Evolutionary conservation across 2,888 invertebrate genomes (phyloP), one percentile per base, ranked within the genome.

Genomic region (Callimorpha dominula): DNA sequence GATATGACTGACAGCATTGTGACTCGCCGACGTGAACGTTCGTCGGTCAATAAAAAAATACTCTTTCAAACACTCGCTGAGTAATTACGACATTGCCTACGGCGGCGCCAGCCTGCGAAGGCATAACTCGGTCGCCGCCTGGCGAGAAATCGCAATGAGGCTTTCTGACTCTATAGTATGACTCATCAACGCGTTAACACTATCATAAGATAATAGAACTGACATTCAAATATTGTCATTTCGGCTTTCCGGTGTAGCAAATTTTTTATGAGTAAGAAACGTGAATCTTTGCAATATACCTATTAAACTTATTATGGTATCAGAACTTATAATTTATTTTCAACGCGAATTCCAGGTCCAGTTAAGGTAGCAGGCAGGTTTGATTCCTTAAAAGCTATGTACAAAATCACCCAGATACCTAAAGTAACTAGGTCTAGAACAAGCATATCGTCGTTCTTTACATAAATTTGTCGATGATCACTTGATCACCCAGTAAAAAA

Each of bases 1-100:
- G 78, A 70, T 78, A 68, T 74, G 80, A 79, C 78, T 79, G 79
- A 75, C 84, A 79, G 76, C 77, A 78, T 71, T 68, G 74, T 74
- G 71, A 74, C 64, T 65, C 54, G 72, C 77, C 81, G 76, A 71
- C 70, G 78, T 64, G 54, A 72, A 65, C 68, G 77, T 75, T 77
- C 73, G 78, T 80, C 75, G 64, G 73, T 65, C 73, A 74, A 82
- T 82, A 80, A 84, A 84, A 86, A 31, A 82, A 79, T 70, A 77
- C 77, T 77, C 73, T 78, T 72, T 76, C 73, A 80, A 74, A 77
- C 76, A 79, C 81, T 84, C 81, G 76, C 79, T 75, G 81, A 81
- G 83, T 88, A 89, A 89, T 89, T 88, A 87, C 88, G 88, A 89
- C 87, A 82, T 82, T 77, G 87, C 86, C 74, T 62, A 81, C 81